Evolutionary conservation across 2,113 vertebrate genomes (phyloP).

Genomic region (Toxotes jaculatrix): DNA sequence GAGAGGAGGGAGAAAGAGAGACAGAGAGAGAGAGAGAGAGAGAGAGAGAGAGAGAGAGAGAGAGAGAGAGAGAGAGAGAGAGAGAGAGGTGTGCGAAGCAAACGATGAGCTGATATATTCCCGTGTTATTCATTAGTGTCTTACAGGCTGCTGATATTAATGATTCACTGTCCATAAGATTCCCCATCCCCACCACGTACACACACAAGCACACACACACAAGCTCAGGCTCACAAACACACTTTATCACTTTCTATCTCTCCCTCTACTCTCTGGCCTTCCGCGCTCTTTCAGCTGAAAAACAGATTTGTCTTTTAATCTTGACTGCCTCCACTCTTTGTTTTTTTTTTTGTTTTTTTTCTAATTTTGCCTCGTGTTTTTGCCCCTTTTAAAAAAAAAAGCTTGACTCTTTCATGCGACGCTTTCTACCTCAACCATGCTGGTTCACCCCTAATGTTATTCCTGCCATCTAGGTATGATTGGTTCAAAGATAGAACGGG

Average conservation of each 20-base stretch:
- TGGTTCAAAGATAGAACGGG: slow-evolving; percentile 13
- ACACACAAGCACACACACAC: neutral
- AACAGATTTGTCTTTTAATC: slow-evolving; percentile 30
- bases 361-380: neutral
- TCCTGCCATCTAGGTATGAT: slow-evolving; percentile 12
- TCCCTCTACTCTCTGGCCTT: slow-evolving; percentile 3
- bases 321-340: neutral
- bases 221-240: slow-evolving; percentile 24
- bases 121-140: slow-evolving; percentile 78
- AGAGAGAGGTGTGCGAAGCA: slow-evolving; percentile 46
- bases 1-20: neutral
- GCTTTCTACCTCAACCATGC: neutral
- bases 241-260: slow-evolving; percentile 15
- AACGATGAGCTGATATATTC: slow-evolving; percentile 68
- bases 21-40: slow-evolving; percentile 20
- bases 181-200: neutral
- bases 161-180: slow-evolving; percentile 67
- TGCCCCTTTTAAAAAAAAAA: neutral
- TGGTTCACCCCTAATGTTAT: slow-evolving; percentile 19
- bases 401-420: neutral
- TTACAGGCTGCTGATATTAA: slow-evolving; percentile 73
- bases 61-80: slow-evolving; percentile 25
- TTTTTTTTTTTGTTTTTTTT: neutral
- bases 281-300: slow-evolving; percentile 20
- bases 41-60: slow-evolving; percentile 22